Evolutionary conservation across 2,797 vertebrate genomes (phyloP), one percentile per base, ranked within the genome.

Genomic region (Gymnodraco acuticeps): DNA sequence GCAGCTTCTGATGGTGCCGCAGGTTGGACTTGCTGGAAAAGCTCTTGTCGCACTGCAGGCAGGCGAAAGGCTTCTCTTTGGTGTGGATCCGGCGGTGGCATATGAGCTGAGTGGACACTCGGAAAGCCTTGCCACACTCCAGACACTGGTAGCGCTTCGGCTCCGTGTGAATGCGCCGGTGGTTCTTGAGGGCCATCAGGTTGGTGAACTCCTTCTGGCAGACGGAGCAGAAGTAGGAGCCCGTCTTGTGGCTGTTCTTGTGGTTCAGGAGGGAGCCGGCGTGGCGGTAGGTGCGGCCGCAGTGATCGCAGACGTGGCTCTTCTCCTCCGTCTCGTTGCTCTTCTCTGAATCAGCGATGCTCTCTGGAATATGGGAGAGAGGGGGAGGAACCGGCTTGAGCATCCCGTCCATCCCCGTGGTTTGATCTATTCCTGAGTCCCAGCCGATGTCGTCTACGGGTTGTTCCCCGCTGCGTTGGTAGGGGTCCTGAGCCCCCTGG

Each of bases 191-290:
- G 3, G 96, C 96, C 88, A 97, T 96, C 65, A 96, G 92, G 90
- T 96, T 96, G 78, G 91, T 93, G 88, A 96, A 96, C 90, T 96
- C 94, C 59, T 96, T 96, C 75, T 95, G 94, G 87, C 95, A 96
- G 48, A 95, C 84, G 0, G 93, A 83, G 90, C 97, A 98, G 71
- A 94, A 95, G 76, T 96, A 98, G 41, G 95, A 93, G 70, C 97
- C 97, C 0, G 94, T 97, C 91, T 97, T 96, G 91, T 98, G 97
- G 84, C 95, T 98, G 93, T 97, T 97, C 70, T 97, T 97, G 91
- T 98, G 97, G 89, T 98, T 98, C 73, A 97, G 96, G 62, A 98
- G 95, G 48, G 97, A 98, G 82, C 97, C 96, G 0, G 97, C 96
- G 0, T 98, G 97, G 61, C 96, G 96, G 74, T 98, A 98, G 0